Percentiles rank a stretch among this genome's conserved stretches.
phyloP scores from a whole-genome alignment of 2,113 vertebrate genomes.

The Rostratula benghalensis region DNA sequence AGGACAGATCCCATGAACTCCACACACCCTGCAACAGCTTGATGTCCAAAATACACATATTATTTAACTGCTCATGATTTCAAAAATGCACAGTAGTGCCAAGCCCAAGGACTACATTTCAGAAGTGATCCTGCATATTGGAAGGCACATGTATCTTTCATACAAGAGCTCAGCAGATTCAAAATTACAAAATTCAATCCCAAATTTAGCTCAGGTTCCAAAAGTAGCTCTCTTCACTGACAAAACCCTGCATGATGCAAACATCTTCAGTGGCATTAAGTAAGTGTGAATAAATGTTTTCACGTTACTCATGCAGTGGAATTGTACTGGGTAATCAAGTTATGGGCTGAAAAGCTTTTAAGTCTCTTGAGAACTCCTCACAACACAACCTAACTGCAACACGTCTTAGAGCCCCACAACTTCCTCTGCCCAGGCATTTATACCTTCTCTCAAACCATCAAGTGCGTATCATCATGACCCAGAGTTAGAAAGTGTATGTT shows the following conservation, averaged over 20 bases:
- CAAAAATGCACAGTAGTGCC: conserved; percentile 50
- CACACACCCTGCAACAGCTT: conserved; percentile 32
- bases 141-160: conserved; percentile 54
- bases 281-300: conserved; percentile 23
- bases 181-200: conserved; percentile 41
- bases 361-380: conserved; percentile 47
- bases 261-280: conserved; percentile 3
- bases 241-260: conserved; percentile 5
- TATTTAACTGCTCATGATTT: not conserved
- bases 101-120: conserved; percentile 70
- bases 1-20: conserved; percentile 10
- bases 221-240: conserved; percentile 16
- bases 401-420: conserved; percentile 57
- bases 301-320: conserved; percentile 51
- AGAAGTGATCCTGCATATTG: conserved; percentile 75
- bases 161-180: conserved; percentile 25
- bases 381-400: conserved; percentile 60
- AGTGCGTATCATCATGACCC: conserved; percentile 58
- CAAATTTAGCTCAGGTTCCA: conserved; percentile 48
- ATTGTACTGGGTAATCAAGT: conserved; percentile 19
- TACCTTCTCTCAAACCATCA: conserved; percentile 66
- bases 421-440: conserved; percentile 58
- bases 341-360: conserved; percentile 40
- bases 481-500: conserved; percentile 62
- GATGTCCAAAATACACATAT: not conserved